Conservation (phyloP, 2,888 invertebrate genomes). For the Dermolepida albohirtum region DNA sequence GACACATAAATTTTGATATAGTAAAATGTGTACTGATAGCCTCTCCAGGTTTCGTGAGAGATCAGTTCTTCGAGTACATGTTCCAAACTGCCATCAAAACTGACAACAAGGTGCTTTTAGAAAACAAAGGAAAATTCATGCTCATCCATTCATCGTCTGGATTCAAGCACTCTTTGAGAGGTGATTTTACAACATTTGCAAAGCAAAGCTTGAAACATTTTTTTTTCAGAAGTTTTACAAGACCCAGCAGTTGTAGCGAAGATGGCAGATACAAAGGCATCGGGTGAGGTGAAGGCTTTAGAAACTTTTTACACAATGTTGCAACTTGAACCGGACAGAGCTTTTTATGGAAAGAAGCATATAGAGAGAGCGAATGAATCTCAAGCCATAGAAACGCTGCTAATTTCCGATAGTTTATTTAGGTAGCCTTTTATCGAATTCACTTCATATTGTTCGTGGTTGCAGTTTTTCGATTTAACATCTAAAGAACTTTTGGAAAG, state of each 20-base stretch:
- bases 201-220: constrained; percentile 5
- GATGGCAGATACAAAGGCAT: constrained; percentile 96
- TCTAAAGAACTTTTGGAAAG: too few relatives aligned
- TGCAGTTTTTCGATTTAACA: too few relatives aligned
- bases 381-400: constrained; percentile 92
- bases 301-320: constrained; percentile 93
- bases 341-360: constrained; percentile 97
- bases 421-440: too few relatives aligned
- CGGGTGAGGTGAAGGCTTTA: constrained; percentile 89
- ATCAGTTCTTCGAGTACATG: constrained; percentile 96
- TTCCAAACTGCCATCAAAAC: constrained; percentile 90
- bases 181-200: constrained; percentile 66
- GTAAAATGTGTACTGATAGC: constrained; percentile 97
- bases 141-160: constrained; percentile 96
- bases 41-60: constrained; percentile 98
- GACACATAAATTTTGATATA: constrained; percentile 93
- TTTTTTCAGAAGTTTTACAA: constrained; percentile 82
- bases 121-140: constrained; percentile 95
- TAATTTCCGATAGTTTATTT: constrained; percentile 96
- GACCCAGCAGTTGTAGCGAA: constrained; percentile 83
- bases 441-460: too few relatives aligned
- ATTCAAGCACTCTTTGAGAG: constrained; percentile 97
- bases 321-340: constrained; percentile 91
- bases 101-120: constrained; percentile 90
- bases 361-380: constrained; percentile 89